These are phyloP conservation scores for Paedocypris sp. DNA, from an alignment of 2,113 vertebrate genomes.

Conservation along the genomic window DNA sequence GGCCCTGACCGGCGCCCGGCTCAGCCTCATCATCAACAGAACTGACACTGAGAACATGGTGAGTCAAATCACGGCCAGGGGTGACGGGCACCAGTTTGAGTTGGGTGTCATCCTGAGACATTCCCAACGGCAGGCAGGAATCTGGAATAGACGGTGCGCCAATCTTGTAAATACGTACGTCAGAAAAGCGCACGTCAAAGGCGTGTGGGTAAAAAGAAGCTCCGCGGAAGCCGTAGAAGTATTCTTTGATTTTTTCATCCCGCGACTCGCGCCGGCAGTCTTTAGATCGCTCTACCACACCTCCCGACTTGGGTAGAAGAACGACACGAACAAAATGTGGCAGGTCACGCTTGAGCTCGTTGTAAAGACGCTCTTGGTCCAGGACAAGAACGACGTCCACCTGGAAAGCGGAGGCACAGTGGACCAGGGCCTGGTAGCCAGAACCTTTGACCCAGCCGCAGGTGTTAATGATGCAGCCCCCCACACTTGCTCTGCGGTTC, in stretches of 20 bases:
- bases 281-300: conserved; percentile 88
- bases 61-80: conserved; percentile 88
- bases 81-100: conserved; percentile 92
- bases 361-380: conserved; percentile 95
- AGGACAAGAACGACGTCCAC: conserved; percentile 94
- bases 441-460: conserved; percentile 97
- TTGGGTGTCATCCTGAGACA: conserved; percentile 97
- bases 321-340: conserved; percentile 91
- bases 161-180: conserved; percentile 95
- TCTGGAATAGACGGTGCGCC: conserved; percentile 94
- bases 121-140: conserved; percentile 90
- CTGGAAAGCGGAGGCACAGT: conserved; percentile 90
- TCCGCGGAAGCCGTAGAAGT: conserved; percentile 93
- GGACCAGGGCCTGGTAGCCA: conserved; percentile 93
- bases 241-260: conserved; percentile 88
- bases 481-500: conserved; percentile 85
- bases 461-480: conserved; percentile 94
- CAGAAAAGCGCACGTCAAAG: conserved; percentile 90
- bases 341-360: conserved; percentile 87
- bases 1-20: conserved; percentile 32
- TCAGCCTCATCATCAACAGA: conserved; percentile 75
- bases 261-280: conserved; percentile 83
- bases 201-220: conserved; percentile 86
- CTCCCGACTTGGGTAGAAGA: conserved; percentile 87
- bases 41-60: conserved; percentile 91